Evolutionary conservation across 2,113 vertebrate species (phyloP).

Genomic region (Azemiops feae): DNA sequence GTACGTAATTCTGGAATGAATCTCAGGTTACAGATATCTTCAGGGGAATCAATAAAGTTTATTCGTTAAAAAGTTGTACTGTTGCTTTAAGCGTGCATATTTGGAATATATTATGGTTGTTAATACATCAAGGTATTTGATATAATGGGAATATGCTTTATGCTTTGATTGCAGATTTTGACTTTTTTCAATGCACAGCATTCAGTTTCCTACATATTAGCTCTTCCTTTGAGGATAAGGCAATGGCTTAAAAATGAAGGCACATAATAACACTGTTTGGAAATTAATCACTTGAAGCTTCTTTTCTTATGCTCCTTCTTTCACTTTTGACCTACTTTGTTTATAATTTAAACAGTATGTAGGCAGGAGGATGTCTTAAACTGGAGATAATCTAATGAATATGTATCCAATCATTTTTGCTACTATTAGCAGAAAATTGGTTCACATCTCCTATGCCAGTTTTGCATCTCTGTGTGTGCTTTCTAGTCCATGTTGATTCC

Average conservation of each 20-base stretch:
- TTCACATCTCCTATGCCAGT: not conserved
- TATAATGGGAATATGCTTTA: not conserved
- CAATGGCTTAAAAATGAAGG: not conserved
- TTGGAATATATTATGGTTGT: not conserved
- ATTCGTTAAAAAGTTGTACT: not conserved
- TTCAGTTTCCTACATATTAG: not conserved
- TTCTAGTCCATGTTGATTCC: not conserved
- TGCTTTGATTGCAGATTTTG: not conserved
- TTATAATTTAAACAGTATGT: not conserved
- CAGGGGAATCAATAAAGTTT: not conserved
- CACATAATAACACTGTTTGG: not conserved
- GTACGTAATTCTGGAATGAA: not conserved
- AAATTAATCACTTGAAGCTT: not conserved
- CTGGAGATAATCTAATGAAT: not conserved
- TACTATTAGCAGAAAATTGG: not conserved
- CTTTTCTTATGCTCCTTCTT: not conserved
- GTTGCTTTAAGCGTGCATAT: not conserved
- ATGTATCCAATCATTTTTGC: not conserved
- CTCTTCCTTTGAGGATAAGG: not conserved
- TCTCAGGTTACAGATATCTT: not conserved
- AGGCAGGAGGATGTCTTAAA: not conserved
- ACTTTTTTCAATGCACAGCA: not conserved
- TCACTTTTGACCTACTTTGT: not conserved
- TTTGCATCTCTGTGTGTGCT: not conserved
- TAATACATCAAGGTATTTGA: not conserved